A percentile compares a stretch with the other conserved stretches of the same genome.
Conservation (phyloP, 2,888 invertebrate species). For the Scaptodrosophila latifasciaeformis region DNA sequence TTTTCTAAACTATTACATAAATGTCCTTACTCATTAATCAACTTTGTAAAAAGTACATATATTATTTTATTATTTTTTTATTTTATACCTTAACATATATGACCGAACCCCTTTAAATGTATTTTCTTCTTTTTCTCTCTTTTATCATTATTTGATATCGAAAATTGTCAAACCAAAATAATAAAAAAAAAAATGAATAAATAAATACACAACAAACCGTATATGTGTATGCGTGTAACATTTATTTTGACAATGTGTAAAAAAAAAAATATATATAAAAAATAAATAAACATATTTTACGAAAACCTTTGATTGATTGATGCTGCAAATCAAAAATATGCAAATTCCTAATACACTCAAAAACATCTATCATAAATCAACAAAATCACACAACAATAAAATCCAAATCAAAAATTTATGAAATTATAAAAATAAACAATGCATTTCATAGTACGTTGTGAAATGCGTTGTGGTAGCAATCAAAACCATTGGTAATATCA, state of each 20-base stretch:
- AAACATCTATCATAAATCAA: constrained; percentile 19
- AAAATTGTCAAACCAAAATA: constrained; percentile 43
- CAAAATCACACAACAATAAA: constrained; percentile 9
- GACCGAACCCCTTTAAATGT: constrained; percentile 56
- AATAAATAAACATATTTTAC: background rate
- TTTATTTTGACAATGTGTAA: constrained; percentile 28
- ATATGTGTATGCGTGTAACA: constrained; percentile 25
- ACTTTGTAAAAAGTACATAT: background rate
- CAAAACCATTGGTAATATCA: constrained; percentile 99
- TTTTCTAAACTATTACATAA: background rate
- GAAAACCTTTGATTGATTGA: constrained; percentile 44
- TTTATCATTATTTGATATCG: constrained; percentile 43
- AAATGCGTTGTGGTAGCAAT: constrained; percentile 99
- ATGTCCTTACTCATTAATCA: background rate
- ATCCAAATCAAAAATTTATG: constrained; percentile 9
- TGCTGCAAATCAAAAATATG: constrained; percentile 26
- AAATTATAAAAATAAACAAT: background rate
- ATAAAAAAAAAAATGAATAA: too few species aligned
- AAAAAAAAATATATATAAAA: constrained; percentile 2
- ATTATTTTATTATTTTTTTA: background rate
- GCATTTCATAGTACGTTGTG: constrained; percentile 90
- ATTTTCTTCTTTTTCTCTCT: constrained; percentile 50
- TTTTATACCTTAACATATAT: constrained; percentile 15
- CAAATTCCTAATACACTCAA: background rate
- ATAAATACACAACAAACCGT: too few species aligned